Evolutionary conservation across 2,113 vertebrate species (phyloP), one percentile per base, ranked within the genome.

Genomic region (Python bivittatus): DNA sequence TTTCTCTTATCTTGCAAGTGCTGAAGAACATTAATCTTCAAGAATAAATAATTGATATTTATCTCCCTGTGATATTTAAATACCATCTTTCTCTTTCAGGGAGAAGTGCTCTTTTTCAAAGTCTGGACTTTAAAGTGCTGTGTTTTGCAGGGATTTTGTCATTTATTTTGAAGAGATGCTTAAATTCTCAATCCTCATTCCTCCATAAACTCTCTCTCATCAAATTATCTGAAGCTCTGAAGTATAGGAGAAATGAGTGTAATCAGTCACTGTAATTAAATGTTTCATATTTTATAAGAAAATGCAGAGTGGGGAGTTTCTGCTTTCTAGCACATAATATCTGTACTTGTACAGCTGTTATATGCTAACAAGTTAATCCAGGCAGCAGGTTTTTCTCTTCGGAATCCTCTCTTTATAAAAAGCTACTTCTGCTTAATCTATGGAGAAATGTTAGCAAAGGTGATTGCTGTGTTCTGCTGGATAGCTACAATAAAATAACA

Each of bases 281-380:
- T 95, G 53, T 92, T 96, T 95, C 90, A 92, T 95, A 93, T 96
- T 95, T 95, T 95, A 93, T 94, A 94, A 93, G 86, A 61, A 25
- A 68, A 33, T 38, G 90, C 85, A 92, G 86, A 27, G 6, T 42
- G 22, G 86, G 90, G 61, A 72, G 56, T 79, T 29, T 92, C 84
- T 83, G 48, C 61, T 0, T 1, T 88, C 92, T 91, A 27, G 54
- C 72, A 23, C 90, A 57, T 10, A 15, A 0, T 93, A 89, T 92
- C 22, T 86, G 88, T 92, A 56, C 17, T 10, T 48, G 1, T 60
- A 86, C 90, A 84, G 58, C 88, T 84, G 29, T 33, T 86, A 86
- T 9, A 33, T 5, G 17, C 86, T 48, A 86, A 3, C 87, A 25
- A 87, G 53, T 92, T 53, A 92, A 29, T 0, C 0, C 0, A n/a